Base-by-base conservation (phyloP, 2,888 invertebrate genomes). In the Harmothoe impar region DNA sequence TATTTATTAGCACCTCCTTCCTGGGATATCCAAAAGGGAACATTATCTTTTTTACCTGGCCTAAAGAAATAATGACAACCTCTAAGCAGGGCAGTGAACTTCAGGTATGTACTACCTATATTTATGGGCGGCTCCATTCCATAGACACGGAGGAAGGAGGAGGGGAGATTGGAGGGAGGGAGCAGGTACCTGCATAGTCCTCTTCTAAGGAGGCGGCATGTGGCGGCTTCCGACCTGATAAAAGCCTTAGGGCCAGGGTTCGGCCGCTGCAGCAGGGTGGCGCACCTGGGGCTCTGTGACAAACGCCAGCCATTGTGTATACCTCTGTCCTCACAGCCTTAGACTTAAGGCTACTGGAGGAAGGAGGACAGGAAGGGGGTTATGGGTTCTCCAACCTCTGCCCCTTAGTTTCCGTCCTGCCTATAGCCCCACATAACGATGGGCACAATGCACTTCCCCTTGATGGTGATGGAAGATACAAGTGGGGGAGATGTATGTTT, bases 221-320 rank as follows among this genome's bases (percentile, higher is more conserved):
- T 62, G 62, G 62, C 15, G 62, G 62, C 62, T 62, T 62, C 62
- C 62, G 62, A 20, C 62, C 62, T 62, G 62, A 62, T 62, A 62
- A 62, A 62, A 62, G 62, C 62, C 23, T 43, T 43, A 15, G 62
- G 62, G 62, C 29, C 25, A n/a, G 72, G 72, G 15, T 25, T 25
- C 29, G 0, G 3, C 25, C 15, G 25, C 72, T 25, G 15, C 29
- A 1, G 29, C 31, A 15, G 5, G 72, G 29, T 72, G 72, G 72
- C 72, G 31, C 72, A 72, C 72, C 72, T 72, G 72, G 72, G 25
- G 25, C 31, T 29, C 72, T 15, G 31, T 72, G 72, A 72, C 31
- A 72, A 72, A 72, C 72, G 31, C 72, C 5, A 15, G 20, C 72
- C 31, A 72, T 72, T 72, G 72, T 68, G 20, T 25, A 20, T 20